Base-by-base conservation (phyloP, 2,888 invertebrate species). In the Tiliacea aurago region DNA sequence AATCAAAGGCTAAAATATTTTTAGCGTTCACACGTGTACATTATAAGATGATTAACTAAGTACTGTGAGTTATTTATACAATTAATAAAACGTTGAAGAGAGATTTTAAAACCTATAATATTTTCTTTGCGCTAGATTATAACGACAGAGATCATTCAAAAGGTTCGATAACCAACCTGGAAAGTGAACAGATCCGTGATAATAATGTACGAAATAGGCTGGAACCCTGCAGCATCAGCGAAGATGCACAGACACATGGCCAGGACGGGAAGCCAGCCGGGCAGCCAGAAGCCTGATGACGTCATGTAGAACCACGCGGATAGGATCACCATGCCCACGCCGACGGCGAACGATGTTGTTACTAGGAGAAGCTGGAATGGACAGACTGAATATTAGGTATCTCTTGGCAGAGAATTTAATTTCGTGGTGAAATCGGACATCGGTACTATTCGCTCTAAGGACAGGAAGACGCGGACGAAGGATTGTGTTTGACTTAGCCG, bases 241-340 rank as follows among this genome's bases (percentile, higher is more conserved):
- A 96, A 95, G 83, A 96, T 95, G 81, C 95, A 94, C 3, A 95
- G 71, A 53, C 95, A 95, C 95, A 96, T 94, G 33, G 95, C 95
- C 1, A 94, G 55, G 1, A 95, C 95, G 0, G 96, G 96, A 70
- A 96, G 78, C 96, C 96, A 96, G 81, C 95, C 95, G 0, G 96
- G 96, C 80, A 96, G 87, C 94, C 93, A 93, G 28, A 88, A 76
- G 43, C 93, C 94, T 0, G 82, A 73, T 0, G 92, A 88, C 3
- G 95, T 94, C 82, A 94, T 81, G 91, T 94, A 94, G 91, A 96
- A 96, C 96, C 96, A 96, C 13, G 90, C 93, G 0, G 94, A 89
- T 0, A 96, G 88, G 0, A 93, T 75, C 69, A 92, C 78, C 95
- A 95, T 95, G 2, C 96, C 95, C 6, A 93, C 87, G 0, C 95